Evolutionary conservation across 1,140 invertebrate genomes (phyloP), one percentile per base, ranked within the genome.

Genomic region (Zaprionus capensis): DNA sequence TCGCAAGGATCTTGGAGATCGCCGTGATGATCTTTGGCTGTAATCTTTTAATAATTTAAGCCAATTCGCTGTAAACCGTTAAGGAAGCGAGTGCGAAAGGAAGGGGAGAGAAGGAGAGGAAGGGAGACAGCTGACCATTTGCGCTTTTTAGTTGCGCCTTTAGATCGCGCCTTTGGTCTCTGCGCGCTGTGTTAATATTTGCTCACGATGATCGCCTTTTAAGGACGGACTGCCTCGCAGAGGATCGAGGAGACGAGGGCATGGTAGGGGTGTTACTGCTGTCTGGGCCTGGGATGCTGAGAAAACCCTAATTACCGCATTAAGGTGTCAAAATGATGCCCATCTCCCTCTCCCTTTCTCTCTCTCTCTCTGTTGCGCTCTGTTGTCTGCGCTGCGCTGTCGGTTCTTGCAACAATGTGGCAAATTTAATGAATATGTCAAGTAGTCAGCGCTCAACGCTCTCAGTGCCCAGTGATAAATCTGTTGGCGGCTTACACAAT

Each of bases 31-130:
- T 83, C 82, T 78, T 85, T 78, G 81, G 85, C 65, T 81, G 86
- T 87, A 88, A 90, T 90, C 85, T 90, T 90, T 90, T 81, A 85
- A 90, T 84, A 90, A 90, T 90, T 90, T 90, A 90, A 90, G 85
- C 85, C 85, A 90, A 90, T 90, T 90, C 85, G 85, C 61, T 85
- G 76, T 85, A 90, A 90, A 90, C 85, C 85, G 85, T 90, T 90
- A 90, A 88, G 49, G 78, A 66, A 57, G 11, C 22, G n/a, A 66
- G 6, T 20, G 24, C 11, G 2, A 62, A n/a, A 62, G n/a, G 65
- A 49, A 41, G 64, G n/a, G 65, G 55, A 41, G 64, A 28, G 41
- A 20, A n/a, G 2, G 41, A 17, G n/a, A 66, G 4, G 41, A 62
- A 49, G 6, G 69, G 41, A 41, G 64, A 26, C 56, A 63, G 51